Conservation (phyloP, 2,888 invertebrate genomes). For the Operophtera brumata region DNA sequence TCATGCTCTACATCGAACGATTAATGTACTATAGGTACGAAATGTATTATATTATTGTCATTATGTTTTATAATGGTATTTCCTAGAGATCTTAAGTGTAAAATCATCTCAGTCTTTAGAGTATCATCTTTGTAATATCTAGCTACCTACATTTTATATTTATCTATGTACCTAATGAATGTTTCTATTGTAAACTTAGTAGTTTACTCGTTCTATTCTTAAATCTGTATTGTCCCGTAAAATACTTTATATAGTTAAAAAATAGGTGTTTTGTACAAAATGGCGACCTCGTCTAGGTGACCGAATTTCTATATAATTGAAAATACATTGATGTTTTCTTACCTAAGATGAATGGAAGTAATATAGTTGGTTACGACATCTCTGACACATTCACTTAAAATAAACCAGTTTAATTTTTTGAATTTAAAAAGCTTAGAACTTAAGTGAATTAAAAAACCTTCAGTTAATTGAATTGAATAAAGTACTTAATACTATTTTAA, state of each 20-base stretch:
- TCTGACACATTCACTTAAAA: conserved; percentile 5
- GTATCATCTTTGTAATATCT: conserved; percentile 64
- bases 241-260: conserved; percentile 57
- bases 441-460: background rate
- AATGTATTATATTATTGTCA: conserved; percentile 43
- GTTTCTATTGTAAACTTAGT: conserved; percentile 76
- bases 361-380: conserved; percentile 41
- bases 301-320: conserved; percentile 74
- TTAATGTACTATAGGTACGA: conserved; percentile 53
- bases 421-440: background rate
- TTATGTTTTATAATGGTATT: conserved; percentile 32
- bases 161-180: conserved; percentile 76
- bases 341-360: conserved; percentile 49
- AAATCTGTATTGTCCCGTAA: conserved; percentile 74
- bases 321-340: conserved; percentile 36
- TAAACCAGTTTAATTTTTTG: background rate
- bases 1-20: conserved; percentile 64
- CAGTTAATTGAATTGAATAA: conserved; percentile 20
- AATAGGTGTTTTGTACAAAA: conserved; percentile 76
- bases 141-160: conserved; percentile 69
- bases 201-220: conserved; percentile 72
- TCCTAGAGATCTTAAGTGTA: conserved; percentile 38
- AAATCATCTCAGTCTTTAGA: conserved; percentile 66
- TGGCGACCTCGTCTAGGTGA: conserved; percentile 78
- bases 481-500: conserved; percentile 47